phyloP scores from a whole-genome alignment of 1,140 invertebrate genomes.

The Drosophila tristis region DNA sequence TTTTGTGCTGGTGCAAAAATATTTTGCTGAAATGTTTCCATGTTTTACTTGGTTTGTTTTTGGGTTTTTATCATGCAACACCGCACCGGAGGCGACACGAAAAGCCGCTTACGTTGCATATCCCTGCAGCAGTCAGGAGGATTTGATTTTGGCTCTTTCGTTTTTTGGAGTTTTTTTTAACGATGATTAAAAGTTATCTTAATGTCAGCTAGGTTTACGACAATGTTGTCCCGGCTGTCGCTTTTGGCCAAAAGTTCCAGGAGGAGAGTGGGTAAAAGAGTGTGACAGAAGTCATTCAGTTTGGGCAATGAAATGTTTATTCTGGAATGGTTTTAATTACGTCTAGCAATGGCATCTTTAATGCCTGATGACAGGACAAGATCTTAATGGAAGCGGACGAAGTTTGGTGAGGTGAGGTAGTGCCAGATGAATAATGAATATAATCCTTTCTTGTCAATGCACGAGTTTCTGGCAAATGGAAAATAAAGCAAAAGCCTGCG shows the following conservation, averaged over 20 bases:
- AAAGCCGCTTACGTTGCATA: constrained; percentile 75
- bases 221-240: constrained; percentile 55
- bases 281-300: constrained; percentile 52
- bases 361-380: constrained; percentile 64
- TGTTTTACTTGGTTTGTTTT: constrained; percentile 26
- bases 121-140: constrained; percentile 20
- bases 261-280: background rate
- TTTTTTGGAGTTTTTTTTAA: constrained; percentile 54
- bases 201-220: constrained; percentile 75
- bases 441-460: constrained; percentile 23
- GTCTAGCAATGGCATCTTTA: constrained; percentile 76
- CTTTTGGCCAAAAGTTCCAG: constrained; percentile 39
- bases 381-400: constrained; percentile 25
- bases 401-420: constrained; percentile 32
- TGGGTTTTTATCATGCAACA: constrained; percentile 49
- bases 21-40: constrained; percentile 53
- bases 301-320: constrained; percentile 74
- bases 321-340: constrained; percentile 77
- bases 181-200: constrained; percentile 81
- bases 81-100: constrained; percentile 62
- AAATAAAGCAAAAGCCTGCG: background rate
- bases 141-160: constrained; percentile 44
- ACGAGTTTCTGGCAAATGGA: constrained; percentile 5
- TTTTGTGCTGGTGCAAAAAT: constrained; percentile 33
- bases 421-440: constrained; percentile 16